phyloP scores from a whole-genome alignment of 2,888 invertebrate genomes.

The Linyphia triangularis region DNA sequence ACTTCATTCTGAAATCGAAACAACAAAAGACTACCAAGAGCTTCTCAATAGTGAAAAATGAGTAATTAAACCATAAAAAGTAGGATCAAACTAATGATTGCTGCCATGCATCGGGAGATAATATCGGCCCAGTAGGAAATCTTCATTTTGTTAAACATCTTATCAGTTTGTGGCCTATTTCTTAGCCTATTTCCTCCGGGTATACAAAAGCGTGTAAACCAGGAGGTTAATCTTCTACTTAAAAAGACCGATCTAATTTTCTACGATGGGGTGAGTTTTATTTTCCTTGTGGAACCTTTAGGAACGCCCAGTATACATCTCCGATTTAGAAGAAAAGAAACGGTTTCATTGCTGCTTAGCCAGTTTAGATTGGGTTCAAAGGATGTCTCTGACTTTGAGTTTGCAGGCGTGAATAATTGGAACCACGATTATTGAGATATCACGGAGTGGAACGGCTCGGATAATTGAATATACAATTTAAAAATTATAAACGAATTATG shows the following conservation, averaged over 20 bases:
- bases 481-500: no score
- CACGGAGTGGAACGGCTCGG: no score
- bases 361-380: not conserved
- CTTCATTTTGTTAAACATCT: conserved; percentile 33
- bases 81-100: not conserved
- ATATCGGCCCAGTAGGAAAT: conserved; percentile 20
- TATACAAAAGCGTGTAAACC: conserved; percentile 7
- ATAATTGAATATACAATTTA: no score
- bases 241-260: conserved; percentile 19
- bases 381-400: not conserved
- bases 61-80: conserved; percentile 11
- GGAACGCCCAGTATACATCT: not conserved
- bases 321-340: not conserved
- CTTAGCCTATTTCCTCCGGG: conserved; percentile 37
- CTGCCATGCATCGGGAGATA: not conserved
- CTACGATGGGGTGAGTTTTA: not conserved
- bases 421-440: not conserved
- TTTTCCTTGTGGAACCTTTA: not conserved
- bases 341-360: not conserved
- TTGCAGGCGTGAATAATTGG: not conserved
- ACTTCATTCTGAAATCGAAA: not conserved
- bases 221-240: conserved; percentile 24
- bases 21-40: not conserved
- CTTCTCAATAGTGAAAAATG: not conserved
- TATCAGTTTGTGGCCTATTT: conserved; percentile 46